Percentiles rank a stretch among this genome's conserved stretches.
Conservation (phyloP, 1,140 invertebrate species). For the Phthorimaea operculella region DNA sequence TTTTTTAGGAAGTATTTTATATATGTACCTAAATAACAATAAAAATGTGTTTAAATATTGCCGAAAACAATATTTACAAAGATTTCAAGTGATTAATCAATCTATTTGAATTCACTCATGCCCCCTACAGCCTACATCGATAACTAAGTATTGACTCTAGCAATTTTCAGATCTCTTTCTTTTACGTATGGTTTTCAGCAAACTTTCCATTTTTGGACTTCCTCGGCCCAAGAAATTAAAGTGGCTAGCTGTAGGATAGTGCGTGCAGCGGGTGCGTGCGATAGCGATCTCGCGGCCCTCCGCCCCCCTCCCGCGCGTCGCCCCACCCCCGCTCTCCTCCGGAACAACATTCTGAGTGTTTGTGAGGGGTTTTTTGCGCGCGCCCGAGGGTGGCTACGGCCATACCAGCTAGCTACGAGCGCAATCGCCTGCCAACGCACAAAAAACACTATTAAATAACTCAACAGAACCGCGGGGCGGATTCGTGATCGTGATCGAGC, state of each 20-base stretch:
- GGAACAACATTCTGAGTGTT: conserved; percentile 64
- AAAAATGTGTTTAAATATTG: too few species aligned
- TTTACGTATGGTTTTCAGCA: not conserved
- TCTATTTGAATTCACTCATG: too few species aligned
- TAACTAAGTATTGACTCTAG: too few species aligned
- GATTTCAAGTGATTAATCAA: too few species aligned
- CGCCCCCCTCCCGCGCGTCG: conserved; percentile 28
- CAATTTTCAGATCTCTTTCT: too few species aligned
- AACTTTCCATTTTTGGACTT: not conserved
- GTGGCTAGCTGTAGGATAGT: conserved; percentile 59
- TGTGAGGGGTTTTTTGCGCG: conserved; percentile 64
- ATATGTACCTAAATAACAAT: too few species aligned
- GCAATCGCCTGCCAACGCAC: conserved; percentile 58
- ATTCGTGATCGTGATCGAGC: conserved; percentile 57
- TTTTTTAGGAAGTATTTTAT: too few species aligned
- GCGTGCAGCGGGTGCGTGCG: conserved; percentile 64
- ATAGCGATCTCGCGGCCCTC: conserved; percentile 57
- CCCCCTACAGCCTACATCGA: too few species aligned
- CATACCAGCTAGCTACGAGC: conserved; percentile 18
- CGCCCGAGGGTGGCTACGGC: conserved; percentile 50
- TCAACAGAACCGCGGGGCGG: conserved; percentile 61
- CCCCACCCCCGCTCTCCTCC: conserved; percentile 39
- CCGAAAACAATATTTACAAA: too few species aligned
- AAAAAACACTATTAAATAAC: conserved; percentile 68
- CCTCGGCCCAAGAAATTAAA: conserved; percentile 55